A percentile compares a stretch with the other conserved stretches of the same genome.
These are phyloP conservation scores for Drosophila yakuba DNA, from an alignment of 1,140 invertebrate species.

Conservation along the genomic window DNA sequence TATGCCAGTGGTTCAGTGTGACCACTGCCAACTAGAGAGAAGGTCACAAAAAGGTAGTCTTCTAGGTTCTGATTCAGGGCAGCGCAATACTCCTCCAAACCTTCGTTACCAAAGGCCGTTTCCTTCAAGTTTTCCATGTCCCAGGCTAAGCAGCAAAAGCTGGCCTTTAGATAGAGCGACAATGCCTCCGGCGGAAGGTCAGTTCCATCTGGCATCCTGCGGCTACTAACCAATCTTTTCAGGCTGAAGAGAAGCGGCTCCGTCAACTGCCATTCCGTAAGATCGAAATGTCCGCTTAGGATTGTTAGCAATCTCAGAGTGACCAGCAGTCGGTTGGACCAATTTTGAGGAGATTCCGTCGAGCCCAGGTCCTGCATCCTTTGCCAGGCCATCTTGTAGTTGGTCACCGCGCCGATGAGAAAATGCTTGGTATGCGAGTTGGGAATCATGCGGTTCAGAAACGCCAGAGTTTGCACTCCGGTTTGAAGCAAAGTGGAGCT, in stretches of 20 bases:
- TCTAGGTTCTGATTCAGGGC: constrained; percentile 18
- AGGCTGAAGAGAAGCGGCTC: constrained; percentile 21
- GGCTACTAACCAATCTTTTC: neutral
- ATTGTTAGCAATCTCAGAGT: constrained; percentile 27
- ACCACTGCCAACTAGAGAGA: neutral
- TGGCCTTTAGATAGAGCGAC: constrained; percentile 22
- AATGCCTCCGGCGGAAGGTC: neutral
- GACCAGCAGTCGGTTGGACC: neutral
- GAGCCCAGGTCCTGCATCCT: neutral
- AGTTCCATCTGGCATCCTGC: neutral
- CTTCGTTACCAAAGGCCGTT: neutral
- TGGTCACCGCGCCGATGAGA: constrained; percentile 30
- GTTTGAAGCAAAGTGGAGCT: constrained; percentile 12
- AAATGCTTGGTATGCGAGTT: constrained; percentile 1
- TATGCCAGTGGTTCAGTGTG: neutral
- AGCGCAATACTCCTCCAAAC: neutral
- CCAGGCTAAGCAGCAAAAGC: constrained; percentile 40
- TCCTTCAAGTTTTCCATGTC: constrained; percentile 29
- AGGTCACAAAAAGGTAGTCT: constrained; percentile 5
- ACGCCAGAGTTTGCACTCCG: constrained; percentile 30
- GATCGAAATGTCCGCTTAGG: constrained; percentile 44
- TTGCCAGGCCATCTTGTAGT: constrained; percentile 39
- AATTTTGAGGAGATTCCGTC: neutral
- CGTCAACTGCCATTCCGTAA: constrained; percentile 17
- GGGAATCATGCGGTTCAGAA: neutral